These are phyloP conservation scores for Lethenteron reissneri DNA, from an alignment of 2,113 vertebrate species.

Conservation along the genomic window DNA sequence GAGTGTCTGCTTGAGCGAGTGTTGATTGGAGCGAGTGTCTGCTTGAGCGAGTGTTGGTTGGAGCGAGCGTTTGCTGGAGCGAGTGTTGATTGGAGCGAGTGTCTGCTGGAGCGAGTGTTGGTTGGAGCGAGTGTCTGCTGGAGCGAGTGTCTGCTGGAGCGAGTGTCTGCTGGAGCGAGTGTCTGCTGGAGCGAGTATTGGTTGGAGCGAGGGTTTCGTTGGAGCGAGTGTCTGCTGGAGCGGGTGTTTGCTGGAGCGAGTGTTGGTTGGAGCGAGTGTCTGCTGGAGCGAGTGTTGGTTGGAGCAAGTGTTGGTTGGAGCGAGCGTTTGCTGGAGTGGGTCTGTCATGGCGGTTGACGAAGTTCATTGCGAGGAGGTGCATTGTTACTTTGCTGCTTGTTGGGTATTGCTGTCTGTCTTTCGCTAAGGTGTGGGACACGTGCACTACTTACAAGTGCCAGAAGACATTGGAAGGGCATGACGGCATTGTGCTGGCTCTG, in stretches of 20 bases:
- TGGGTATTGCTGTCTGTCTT: too few relatives aligned
- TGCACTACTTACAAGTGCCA: slow-evolving; percentile 2
- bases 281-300: too few relatives aligned
- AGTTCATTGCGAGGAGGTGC: background rate
- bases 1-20: too few relatives aligned
- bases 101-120: background rate
- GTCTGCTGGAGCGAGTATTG: too few relatives aligned
- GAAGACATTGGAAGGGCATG: slow-evolving; percentile 2
- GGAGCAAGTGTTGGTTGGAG: background rate
- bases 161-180: too few relatives aligned
- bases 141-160: too few relatives aligned
- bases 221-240: too few relatives aligned
- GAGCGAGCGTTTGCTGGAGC: background rate
- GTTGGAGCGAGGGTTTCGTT: too few relatives aligned
- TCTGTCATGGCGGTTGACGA: background rate
- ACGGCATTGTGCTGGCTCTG: slow-evolving; percentile 2
- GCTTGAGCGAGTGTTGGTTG: too few relatives aligned
- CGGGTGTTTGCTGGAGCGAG: background rate
- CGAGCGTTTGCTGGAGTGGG: background rate
- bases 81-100: background rate
- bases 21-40: too few relatives aligned
- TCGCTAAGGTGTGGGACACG: slow-evolving; percentile 4
- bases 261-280: background rate
- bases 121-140: too few relatives aligned
- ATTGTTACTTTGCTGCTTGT: too few relatives aligned